Percentiles rank a stretch among this genome's conserved stretches.
phyloP scores from a whole-genome alignment of 1,140 invertebrate species.

The Pararge aegeria region DNA sequence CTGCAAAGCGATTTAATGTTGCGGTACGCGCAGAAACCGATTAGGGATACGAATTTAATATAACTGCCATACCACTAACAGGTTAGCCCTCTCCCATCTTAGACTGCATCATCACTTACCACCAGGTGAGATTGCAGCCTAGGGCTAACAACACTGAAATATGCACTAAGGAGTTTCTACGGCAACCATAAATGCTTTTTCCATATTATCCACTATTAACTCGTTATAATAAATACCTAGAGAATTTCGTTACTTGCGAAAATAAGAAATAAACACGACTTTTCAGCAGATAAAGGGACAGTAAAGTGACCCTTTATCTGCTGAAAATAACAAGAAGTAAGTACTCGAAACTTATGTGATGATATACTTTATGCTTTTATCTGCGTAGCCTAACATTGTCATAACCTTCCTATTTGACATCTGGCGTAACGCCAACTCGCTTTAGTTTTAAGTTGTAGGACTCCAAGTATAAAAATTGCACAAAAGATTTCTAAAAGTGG shows the following conservation, averaged over 20 bases:
- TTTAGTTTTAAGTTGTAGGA: slow-evolving; percentile 56
- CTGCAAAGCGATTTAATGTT: too few relatives aligned
- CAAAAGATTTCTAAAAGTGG: slow-evolving; percentile 14
- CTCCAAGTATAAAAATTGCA: slow-evolving; percentile 13
- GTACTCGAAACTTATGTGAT: slow-evolving; percentile 35
- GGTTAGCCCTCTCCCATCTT: too few relatives aligned
- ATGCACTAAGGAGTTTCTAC: too few relatives aligned
- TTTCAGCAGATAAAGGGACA: neutral
- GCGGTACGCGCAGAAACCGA: too few relatives aligned
- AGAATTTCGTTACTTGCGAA: neutral
- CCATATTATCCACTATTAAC: neutral
- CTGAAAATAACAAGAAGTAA: slow-evolving; percentile 3
- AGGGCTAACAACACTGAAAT: too few relatives aligned
- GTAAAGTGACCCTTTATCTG: too few relatives aligned
- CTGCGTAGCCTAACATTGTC: slow-evolving; percentile 51
- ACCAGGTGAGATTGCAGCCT: too few relatives aligned
- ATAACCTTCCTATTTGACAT: slow-evolving; percentile 46
- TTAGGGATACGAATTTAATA: too few relatives aligned
- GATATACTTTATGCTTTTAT: slow-evolving; percentile 53
- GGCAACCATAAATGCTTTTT: neutral
- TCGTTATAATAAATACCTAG: neutral
- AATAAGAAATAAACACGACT: neutral
- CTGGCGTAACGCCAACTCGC: slow-evolving; percentile 60
- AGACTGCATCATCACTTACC: too few relatives aligned
- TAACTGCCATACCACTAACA: too few relatives aligned